These are phyloP conservation scores for Dolomedes plantarius DNA, from an alignment of 2,888 invertebrate genomes.

Conservation along the genomic window DNA sequence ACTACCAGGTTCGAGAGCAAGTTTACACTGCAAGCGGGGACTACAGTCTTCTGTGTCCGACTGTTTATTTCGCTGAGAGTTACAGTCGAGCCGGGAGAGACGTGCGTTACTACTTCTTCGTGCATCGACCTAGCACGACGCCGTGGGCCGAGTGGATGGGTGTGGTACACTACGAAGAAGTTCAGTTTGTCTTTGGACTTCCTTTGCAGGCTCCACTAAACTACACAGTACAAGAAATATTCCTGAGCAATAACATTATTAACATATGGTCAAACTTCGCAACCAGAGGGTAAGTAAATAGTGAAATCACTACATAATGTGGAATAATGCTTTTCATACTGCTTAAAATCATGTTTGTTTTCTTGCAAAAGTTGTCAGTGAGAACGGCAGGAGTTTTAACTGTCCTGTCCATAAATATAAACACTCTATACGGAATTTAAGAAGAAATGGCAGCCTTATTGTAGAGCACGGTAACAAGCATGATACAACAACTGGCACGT, in stretches of 20 bases:
- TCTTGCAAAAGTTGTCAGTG: no score
- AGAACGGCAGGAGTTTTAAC: no score
- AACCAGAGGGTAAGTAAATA: slow-evolving; percentile 29
- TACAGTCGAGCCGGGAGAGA: slow-evolving; percentile 19
- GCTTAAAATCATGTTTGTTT: no score
- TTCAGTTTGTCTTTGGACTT: slow-evolving; percentile 58
- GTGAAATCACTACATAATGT: no score
- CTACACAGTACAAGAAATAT: background rate
- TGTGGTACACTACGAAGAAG: slow-evolving; percentile 49
- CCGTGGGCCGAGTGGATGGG: slow-evolving; percentile 65
- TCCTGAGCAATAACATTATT: slow-evolving; percentile 13
- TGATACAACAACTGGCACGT: no score
- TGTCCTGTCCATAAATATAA: no score
- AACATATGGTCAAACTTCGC: slow-evolving; percentile 25
- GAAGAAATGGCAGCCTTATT: no score
- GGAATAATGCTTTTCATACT: no score
- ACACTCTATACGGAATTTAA: no score
- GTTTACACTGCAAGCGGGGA: slow-evolving; percentile 34
- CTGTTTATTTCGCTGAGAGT: slow-evolving; percentile 58
- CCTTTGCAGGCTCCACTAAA: slow-evolving; percentile 13
- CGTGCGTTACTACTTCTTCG: slow-evolving; percentile 58
- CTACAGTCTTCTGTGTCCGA: slow-evolving; percentile 45
- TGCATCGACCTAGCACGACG: slow-evolving; percentile 46
- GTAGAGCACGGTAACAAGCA: no score
- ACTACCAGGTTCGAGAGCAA: slow-evolving; percentile 16